Conservation (phyloP, 2,113 vertebrate genomes). For the Forbesichthys papilliferus region DNA sequence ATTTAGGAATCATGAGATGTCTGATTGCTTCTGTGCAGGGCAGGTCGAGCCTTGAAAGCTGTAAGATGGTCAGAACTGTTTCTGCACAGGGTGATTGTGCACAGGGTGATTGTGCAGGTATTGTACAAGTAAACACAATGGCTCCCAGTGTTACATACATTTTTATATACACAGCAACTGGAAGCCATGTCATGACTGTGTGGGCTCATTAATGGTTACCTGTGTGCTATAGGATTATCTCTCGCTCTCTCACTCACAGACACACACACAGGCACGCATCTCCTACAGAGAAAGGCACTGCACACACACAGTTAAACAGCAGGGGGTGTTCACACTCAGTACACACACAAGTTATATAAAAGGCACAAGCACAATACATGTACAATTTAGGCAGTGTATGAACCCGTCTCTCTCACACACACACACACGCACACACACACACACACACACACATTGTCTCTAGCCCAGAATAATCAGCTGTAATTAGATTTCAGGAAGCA, state of each 20-base stretch:
- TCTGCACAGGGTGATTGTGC: conserved; percentile 12
- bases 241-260: too few relatives aligned
- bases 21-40: conserved; percentile 31
- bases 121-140: conserved; percentile 2
- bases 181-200: too few relatives aligned
- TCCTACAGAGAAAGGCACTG: not conserved
- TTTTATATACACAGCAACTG: not conserved
- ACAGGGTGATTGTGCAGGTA: conserved; percentile 3
- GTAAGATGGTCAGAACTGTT: conserved; percentile 4
- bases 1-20: conserved; percentile 56
- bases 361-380: not conserved
- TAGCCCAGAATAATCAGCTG: conserved; percentile 16
- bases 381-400: not conserved
- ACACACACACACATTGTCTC: not conserved
- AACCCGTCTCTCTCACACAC: conserved; percentile 11
- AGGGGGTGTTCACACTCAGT: not conserved
- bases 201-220: too few relatives aligned
- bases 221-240: too few relatives aligned
- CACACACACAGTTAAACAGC: conserved; percentile 23
- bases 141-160: not conserved
- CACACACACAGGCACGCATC: not conserved
- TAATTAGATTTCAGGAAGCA: conserved; percentile 46
- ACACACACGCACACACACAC: conserved; percentile 15
- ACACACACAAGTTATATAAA: not conserved
- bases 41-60: conserved; percentile 15